Evolutionary conservation across 1,140 invertebrate species (phyloP).

Genomic region (Bombus consobrinus): DNA sequence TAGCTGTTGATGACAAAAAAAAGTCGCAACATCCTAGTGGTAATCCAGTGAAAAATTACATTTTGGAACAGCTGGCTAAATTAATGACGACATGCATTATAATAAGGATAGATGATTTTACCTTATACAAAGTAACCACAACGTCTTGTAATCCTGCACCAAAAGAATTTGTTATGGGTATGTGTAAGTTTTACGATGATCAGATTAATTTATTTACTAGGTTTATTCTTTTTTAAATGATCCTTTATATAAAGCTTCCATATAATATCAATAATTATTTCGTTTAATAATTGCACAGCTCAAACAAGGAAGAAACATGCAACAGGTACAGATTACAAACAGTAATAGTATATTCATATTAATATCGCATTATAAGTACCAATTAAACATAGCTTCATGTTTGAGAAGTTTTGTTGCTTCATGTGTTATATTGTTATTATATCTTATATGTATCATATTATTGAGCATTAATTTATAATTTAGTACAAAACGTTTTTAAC

Average conservation of each 20-base stretch:
- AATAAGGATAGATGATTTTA: conserved; percentile 94
- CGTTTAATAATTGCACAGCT: conserved; percentile 77
- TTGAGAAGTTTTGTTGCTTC: conserved; percentile 39
- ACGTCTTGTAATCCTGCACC: conserved; percentile 87
- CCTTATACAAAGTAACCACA: conserved; percentile 92
- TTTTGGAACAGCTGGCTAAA: conserved; percentile 90
- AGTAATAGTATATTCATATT: conserved; percentile 63
- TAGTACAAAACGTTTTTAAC: not conserved
- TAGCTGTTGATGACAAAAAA: conserved; percentile 69
- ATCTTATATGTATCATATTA: conserved; percentile 19
- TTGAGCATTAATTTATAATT: conserved; percentile 36
- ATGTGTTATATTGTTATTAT: conserved; percentile 10
- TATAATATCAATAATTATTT: conserved; percentile 68
- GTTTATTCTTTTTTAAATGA: conserved; percentile 31
- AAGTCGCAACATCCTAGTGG: conserved; percentile 76
- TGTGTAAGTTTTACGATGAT: conserved; percentile 37
- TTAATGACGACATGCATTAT: conserved; percentile 96
- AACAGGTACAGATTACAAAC: conserved; percentile 76
- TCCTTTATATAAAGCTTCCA: conserved; percentile 17
- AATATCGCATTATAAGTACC: conserved; percentile 27
- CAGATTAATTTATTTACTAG: conserved; percentile 11
- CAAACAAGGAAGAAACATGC: conserved; percentile 81
- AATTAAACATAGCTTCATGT: conserved; percentile 35
- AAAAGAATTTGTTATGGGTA: conserved; percentile 92
- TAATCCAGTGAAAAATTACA: conserved; percentile 86